A percentile compares a stretch with the other conserved stretches of the same genome.
Conservation (phyloP, 2,888 invertebrate genomes). For the Athalia rosae region DNA sequence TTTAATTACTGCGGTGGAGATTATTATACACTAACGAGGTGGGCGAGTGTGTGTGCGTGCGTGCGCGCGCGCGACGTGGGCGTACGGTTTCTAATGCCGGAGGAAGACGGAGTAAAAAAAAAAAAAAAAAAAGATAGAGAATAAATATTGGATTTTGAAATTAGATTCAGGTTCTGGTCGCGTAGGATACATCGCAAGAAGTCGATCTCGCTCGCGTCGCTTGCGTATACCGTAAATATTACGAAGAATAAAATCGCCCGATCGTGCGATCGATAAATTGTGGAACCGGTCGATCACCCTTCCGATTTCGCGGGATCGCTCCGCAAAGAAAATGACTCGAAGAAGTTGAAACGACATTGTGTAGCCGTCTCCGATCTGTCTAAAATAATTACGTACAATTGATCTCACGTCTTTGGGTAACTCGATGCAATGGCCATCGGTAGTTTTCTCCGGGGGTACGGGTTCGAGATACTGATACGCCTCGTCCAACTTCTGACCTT, state of each 20-base stretch:
- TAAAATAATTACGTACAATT: conserved; percentile 34
- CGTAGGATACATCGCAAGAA: not conserved
- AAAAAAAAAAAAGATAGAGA: conserved; percentile 1
- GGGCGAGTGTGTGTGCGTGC: conserved; percentile 24
- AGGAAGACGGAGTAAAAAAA: not conserved
- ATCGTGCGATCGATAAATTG: conserved; percentile 14
- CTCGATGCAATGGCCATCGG: conserved; percentile 5
- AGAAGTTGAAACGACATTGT: conserved; percentile 9
- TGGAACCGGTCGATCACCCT: conserved; percentile 14
- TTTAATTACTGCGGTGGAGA: no score
- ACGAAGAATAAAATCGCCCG: conserved; percentile 8
- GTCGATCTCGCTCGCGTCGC: not conserved
- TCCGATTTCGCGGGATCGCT: conserved; percentile 11
- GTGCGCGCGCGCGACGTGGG: conserved; percentile 34
- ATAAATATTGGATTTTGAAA: not conserved
- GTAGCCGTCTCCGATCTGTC: not conserved
- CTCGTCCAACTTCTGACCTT: conserved; percentile 55
- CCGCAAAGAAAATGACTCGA: conserved; percentile 10
- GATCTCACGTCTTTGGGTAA: conserved; percentile 37
- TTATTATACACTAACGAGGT: no score
- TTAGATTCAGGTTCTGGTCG: no score
- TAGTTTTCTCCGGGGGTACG: conserved; percentile 25
- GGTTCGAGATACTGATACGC: conserved; percentile 54
- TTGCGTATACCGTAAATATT: not conserved
- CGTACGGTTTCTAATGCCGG: not conserved